Evolutionary conservation across 1,140 invertebrate genomes (phyloP), one percentile per base, ranked within the genome.

Genomic region (Drosophila bocqueti): DNA sequence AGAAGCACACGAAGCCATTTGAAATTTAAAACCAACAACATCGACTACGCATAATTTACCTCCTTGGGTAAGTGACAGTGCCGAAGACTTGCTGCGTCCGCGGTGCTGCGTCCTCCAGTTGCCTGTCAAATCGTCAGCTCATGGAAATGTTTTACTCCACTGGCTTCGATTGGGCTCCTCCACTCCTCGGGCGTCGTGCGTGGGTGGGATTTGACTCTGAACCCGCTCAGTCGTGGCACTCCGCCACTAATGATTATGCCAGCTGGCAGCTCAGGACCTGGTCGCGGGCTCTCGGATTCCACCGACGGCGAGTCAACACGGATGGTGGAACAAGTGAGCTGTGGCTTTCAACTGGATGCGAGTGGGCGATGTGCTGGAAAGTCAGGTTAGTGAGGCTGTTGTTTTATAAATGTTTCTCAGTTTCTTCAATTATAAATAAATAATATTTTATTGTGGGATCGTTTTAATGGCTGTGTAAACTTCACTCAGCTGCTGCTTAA

Each of bases 31-130:
- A 81, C 74, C 81, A 69, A 61, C 60, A 75, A 42, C 52, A 72
- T 47, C 73, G 68, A 69, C 82, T 85, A 84, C 82, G 77, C 82
- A 83, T 84, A 83, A 84, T 81, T 83, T 85, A 81, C 52, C 60
- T 76, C 21, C 61, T 24, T 42, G 52, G 47, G 26, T 69, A 66
- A 83, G 69, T 79, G 81, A 64, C 63, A 75, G 60, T 69, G 57
- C 80, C 79, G 52, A 78, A 68, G 79, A 81, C 80, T 79, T 50
- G 29, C 31, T 36, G 7, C 13, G 18, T 54, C 50, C 31, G 18
- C 31, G 7, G 13, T 54, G n/a, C n/a, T 36, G 18, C 58, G 13
- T 36, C 31, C 29, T 54, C 31, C 61, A 36, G 55, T 43, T 46
- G 38, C 43, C 62, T 86, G 82, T 85, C 82, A 85, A 86, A 81